Conservation (phyloP, 2,888 invertebrate species). For the Coecobrya sp. region DNA sequence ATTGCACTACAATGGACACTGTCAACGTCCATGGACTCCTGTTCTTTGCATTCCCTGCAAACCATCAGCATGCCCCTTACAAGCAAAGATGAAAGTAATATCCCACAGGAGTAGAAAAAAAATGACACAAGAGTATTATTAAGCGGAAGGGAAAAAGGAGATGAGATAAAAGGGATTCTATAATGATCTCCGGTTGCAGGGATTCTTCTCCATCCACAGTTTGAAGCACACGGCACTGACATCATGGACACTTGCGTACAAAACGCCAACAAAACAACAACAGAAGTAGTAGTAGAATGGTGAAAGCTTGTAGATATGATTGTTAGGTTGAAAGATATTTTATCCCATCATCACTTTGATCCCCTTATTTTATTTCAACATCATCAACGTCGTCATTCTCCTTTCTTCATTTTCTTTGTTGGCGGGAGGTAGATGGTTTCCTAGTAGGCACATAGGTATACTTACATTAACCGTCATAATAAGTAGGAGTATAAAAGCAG, state of each 20-base stretch:
- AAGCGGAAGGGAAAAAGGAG: not conserved
- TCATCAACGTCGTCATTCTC: not conserved
- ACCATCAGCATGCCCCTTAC: not conserved
- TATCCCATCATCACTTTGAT: constrained; percentile 5
- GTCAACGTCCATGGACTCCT: too few relatives aligned
- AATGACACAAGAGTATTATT: not conserved
- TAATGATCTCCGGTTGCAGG: constrained; percentile 55
- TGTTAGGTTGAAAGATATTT: constrained; percentile 7
- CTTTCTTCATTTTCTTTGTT: constrained; percentile 50
- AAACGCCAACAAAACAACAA: constrained; percentile 7
- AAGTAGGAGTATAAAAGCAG: not conserved
- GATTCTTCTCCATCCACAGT: not conserved
- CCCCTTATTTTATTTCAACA: constrained; percentile 24
- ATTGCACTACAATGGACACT: too few relatives aligned
- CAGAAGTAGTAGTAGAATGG: not conserved
- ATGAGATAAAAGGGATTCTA: constrained; percentile 53
- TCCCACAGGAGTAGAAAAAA: not conserved
- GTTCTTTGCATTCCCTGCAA: too few relatives aligned
- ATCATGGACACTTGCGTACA: not conserved
- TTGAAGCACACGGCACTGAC: not conserved
- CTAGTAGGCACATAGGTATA: too few relatives aligned
- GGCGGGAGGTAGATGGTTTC: constrained; percentile 32
- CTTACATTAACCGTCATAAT: not conserved
- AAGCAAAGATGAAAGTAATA: constrained; percentile 33
- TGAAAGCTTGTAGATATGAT: not conserved